Evolutionary conservation across 2,888 invertebrate species (phyloP).

Genomic region (Xylota sylvarum): DNA sequence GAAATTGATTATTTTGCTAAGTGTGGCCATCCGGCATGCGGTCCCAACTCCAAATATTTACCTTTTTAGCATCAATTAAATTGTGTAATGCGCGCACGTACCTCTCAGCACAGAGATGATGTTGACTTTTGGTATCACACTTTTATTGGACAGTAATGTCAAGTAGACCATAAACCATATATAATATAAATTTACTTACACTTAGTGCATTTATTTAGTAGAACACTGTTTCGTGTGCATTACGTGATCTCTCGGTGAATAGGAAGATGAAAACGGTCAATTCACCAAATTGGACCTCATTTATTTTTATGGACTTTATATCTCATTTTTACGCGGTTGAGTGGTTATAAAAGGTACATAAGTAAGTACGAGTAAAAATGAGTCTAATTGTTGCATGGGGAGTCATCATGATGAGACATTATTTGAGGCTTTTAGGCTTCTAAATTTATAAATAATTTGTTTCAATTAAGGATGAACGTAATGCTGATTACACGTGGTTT

Average conservation of each 20-base stretch:
- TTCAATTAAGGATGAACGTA: background rate
- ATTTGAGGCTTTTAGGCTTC: background rate
- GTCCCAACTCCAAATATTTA: constrained; percentile 28
- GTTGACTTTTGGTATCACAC: constrained; percentile 43
- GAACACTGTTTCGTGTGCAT: constrained; percentile 18
- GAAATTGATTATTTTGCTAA: constrained; percentile 48
- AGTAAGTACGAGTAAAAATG: background rate
- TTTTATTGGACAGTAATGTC: constrained; percentile 48
- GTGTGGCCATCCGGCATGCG: constrained; percentile 11
- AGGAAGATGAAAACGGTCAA: constrained; percentile 9
- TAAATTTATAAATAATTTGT: background rate
- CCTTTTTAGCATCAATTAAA: constrained; percentile 54
- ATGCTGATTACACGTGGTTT: background rate
- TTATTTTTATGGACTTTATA: constrained; percentile 8
- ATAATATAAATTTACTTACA: constrained; percentile 45
- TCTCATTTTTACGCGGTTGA: constrained; percentile 5
- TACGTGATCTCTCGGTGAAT: constrained; percentile 5
- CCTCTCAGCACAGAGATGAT: constrained; percentile 8
- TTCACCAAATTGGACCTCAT: constrained; percentile 10
- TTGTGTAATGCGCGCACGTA: constrained; percentile 26
- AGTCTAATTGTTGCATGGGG: constrained; percentile 16
- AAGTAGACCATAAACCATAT: constrained; percentile 48
- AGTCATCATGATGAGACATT: background rate
- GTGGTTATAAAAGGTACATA: constrained; percentile 24
- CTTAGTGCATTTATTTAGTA: constrained; percentile 20